Evolutionary conservation across 2,113 vertebrate species (phyloP), one percentile per base, ranked within the genome.

Genomic region (Gobiocypris rarus): DNA sequence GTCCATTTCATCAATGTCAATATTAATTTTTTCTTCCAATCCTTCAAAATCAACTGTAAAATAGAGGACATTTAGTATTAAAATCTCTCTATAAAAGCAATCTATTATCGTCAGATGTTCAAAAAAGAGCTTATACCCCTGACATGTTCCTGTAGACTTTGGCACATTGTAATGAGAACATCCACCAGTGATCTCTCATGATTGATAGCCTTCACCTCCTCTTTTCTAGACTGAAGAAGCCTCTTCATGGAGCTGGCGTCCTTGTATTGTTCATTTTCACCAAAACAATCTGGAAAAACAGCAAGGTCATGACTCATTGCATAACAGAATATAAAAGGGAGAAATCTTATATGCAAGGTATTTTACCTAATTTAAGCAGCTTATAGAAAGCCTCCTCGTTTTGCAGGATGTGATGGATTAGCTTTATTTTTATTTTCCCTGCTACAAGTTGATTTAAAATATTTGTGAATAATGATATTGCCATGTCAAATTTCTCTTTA

Each of bases 311-410:
- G 31, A 59, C 34, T 43, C 34, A 45, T 28, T 24, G 4, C 9
- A n/a, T 52, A 9, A n/a, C 0, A 14, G 10, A 14, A 24, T 1
- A 2, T 17, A 58, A n/a, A 9, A 28, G 22, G 0, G n/a, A 3
- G 1, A 58, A 61, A 19, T 28, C 43, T 10, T 9, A 59, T 4
- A 41, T 11, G 14, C 13, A 2, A 13, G 14, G 5, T 9, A 15
- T 41, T 22, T 95, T 93, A 98, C 97, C 94, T 0, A 94, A 92
- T n/a, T 92, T 88, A 87, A 95, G 93, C 63, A 98, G 91, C 9
- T 88, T 83, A 4, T 92, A 22, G 87, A 96, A 97, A 28, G 85
- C 87, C n/a, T 1, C 3, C 1, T 11, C 4, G 28, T 91, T 92
- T 2, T 83, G 54, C 38, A 92, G 15, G 89, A 98, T 84, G 9